These are phyloP conservation scores for Nannospalax galili DNA, from an alignment of 2,113 vertebrate species.

Conservation along the genomic window DNA sequence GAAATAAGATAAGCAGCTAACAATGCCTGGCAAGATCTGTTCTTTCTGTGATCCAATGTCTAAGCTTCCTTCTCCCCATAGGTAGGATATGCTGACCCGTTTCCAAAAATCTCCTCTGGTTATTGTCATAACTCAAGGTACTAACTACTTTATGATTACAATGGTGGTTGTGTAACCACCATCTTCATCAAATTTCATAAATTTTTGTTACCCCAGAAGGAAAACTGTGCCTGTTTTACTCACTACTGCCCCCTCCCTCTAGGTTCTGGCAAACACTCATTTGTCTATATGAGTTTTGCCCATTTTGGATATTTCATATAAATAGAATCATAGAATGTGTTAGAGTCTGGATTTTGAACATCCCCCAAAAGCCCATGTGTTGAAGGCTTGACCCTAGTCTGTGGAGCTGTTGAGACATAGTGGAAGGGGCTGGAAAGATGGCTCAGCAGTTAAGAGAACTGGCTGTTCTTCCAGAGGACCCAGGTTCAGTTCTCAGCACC, in stretches of 20 bases:
- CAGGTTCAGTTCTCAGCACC: no score
- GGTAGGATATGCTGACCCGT: background rate
- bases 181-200: background rate
- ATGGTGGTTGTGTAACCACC: background rate
- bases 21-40: background rate
- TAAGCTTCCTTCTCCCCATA: no score
- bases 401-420: background rate
- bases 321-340: background rate
- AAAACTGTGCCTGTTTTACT: no score
- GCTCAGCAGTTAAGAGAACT: no score
- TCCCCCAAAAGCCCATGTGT: background rate
- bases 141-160: no score
- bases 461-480: no score
- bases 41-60: background rate
- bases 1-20: background rate
- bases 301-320: background rate
- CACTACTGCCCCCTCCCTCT: background rate
- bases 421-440: no score
- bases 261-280: background rate
- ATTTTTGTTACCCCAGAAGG: background rate
- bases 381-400: background rate
- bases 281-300: background rate
- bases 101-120: background rate
- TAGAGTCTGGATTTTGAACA: background rate
- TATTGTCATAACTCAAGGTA: background rate